These are phyloP conservation scores for Amia ocellicauda DNA, from an alignment of 2,113 vertebrate species.

Conservation along the genomic window DNA sequence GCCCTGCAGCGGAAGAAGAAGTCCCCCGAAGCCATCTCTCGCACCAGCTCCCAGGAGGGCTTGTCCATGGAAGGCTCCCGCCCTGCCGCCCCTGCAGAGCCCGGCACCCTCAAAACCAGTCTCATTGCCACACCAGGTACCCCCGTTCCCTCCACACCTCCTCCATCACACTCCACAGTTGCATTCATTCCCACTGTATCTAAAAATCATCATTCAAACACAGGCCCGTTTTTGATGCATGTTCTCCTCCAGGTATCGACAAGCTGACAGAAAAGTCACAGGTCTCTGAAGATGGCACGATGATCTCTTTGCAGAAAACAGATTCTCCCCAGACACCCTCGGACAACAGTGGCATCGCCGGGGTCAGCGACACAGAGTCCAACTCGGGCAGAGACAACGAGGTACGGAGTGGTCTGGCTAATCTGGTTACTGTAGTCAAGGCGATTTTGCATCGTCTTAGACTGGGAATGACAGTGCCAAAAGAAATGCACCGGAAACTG, in stretches of 20 bases:
- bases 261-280: constrained; percentile 97
- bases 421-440: background rate
- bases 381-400: constrained; percentile 67
- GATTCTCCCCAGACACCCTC: constrained; percentile 45
- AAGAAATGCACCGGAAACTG: too few relatives aligned
- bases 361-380: constrained; percentile 66
- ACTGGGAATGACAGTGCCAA: too few relatives aligned
- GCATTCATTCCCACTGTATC: background rate
- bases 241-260: constrained; percentile 75
- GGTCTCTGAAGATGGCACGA: constrained; percentile 93
- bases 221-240: background rate
- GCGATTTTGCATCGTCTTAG: too few relatives aligned
- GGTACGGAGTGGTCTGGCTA: constrained; percentile 37
- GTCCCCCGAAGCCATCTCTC: constrained; percentile 79
- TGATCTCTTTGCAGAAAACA: constrained; percentile 75
- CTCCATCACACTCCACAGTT: too few relatives aligned
- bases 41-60: constrained; percentile 87
- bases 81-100: constrained; percentile 89
- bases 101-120: constrained; percentile 89
- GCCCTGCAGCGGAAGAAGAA: constrained; percentile 86
- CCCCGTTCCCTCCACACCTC: background rate
- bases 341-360: constrained; percentile 51
- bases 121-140: constrained; percentile 91
- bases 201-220: background rate
- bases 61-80: constrained; percentile 93